Conservation (phyloP, 2,797 vertebrate genomes). For the Gymnoscopelus braueri region DNA sequence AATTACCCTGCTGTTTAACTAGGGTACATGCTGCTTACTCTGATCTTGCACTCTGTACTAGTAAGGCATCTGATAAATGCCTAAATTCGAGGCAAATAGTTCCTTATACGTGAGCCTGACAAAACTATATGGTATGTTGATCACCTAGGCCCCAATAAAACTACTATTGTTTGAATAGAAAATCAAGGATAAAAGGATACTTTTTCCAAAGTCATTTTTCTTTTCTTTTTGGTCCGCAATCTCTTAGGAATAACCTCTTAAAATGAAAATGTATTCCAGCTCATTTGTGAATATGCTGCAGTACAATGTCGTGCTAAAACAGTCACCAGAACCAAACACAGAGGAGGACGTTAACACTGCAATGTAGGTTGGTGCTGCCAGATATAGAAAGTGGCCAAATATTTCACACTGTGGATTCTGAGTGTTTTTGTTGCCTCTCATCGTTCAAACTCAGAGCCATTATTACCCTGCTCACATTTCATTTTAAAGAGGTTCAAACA, state of each 20-base stretch:
- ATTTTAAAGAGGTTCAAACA: conserved; percentile 51
- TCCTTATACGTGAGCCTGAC: too few species aligned
- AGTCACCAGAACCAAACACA: background rate
- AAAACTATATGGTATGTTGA: too few species aligned
- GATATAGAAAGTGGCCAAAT: conserved; percentile 6
- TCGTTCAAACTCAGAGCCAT: conserved; percentile 22
- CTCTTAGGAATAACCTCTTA: background rate
- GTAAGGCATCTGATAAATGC: too few species aligned
- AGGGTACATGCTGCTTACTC: too few species aligned
- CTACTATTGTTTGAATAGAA: too few species aligned
- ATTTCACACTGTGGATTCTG: conserved; percentile 11
- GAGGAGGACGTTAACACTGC: background rate
- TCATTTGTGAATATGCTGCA: background rate
- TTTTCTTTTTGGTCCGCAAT: background rate
- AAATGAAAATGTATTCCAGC: background rate
- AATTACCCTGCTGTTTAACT: too few species aligned
- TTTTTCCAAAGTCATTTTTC: background rate
- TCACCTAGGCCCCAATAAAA: too few species aligned
- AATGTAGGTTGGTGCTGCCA: conserved; percentile 5
- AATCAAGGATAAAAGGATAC: too few species aligned
- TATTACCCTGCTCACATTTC: conserved; percentile 45
- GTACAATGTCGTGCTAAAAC: background rate
- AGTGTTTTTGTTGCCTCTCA: conserved; percentile 36
- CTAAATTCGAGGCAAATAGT: too few species aligned
- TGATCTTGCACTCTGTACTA: too few species aligned